Evolutionary conservation across 2,888 invertebrate genomes (phyloP).

Genomic region (Empis livida): DNA sequence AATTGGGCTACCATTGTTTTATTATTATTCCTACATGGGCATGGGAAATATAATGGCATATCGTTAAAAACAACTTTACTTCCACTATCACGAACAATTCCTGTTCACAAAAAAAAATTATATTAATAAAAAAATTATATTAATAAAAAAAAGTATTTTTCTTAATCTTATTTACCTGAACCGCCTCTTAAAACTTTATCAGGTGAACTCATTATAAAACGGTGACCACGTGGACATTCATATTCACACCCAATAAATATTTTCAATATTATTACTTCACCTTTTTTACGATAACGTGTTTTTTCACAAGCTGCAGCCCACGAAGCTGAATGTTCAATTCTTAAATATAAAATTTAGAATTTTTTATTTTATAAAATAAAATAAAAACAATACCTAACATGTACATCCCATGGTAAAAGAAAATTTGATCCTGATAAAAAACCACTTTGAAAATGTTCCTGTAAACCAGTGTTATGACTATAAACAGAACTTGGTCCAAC

Average conservation of each 20-base stretch:
- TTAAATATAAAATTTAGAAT: neutral
- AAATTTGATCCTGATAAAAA: conserved; percentile 82
- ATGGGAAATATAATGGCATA: conserved; percentile 81
- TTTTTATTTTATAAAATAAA: neutral
- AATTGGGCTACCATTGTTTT: conserved; percentile 60
- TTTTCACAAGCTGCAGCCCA: conserved; percentile 25
- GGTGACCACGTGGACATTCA: conserved; percentile 95
- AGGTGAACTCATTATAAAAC: conserved; percentile 82
- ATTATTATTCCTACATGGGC: conserved; percentile 57
- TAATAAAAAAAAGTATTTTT: neutral
- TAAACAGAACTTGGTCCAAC: conserved; percentile 84
- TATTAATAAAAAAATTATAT: neutral
- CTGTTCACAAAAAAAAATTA: conserved; percentile 18
- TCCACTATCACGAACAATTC: conserved; percentile 67
- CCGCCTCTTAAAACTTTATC: conserved; percentile 69
- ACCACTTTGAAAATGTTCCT: conserved; percentile 76
- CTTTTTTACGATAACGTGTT: conserved; percentile 29
- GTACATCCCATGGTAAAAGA: conserved; percentile 87
- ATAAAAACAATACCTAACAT: conserved; percentile 36
- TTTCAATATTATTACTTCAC: conserved; percentile 55
- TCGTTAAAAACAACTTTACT: conserved; percentile 72
- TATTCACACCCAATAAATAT: conserved; percentile 94
- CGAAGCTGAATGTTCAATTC: conserved; percentile 24
- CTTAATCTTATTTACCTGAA: conserved; percentile 33
- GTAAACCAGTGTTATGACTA: conserved; percentile 72